phyloP scores from a whole-genome alignment of 1,140 invertebrate species.

The Leptinotarsa defecta region DNA sequence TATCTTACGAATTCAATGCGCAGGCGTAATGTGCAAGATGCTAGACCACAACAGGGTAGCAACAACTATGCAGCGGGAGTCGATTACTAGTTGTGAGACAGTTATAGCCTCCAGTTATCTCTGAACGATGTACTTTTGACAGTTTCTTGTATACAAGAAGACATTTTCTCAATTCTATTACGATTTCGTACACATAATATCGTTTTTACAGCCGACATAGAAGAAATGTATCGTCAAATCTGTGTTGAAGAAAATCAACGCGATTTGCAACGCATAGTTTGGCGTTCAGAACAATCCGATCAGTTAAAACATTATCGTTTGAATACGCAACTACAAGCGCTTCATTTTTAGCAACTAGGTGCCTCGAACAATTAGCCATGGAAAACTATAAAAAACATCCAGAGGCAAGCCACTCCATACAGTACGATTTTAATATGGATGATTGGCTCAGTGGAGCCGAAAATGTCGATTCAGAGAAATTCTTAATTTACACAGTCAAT shows the following conservation, averaged over 20 bases:
- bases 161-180: conserved; percentile 16
- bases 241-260: background rate
- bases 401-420: conserved; percentile 41
- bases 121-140: background rate
- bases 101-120: too few relatives aligned
- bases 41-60: too few relatives aligned
- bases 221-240: conserved; percentile 47
- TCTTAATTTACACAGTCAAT: background rate
- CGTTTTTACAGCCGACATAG: conserved; percentile 52
- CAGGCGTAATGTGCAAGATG: too few relatives aligned
- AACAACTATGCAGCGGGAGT: too few relatives aligned
- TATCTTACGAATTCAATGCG: too few relatives aligned
- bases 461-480: conserved; percentile 9
- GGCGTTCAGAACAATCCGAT: conserved; percentile 44
- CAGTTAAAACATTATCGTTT: conserved; percentile 48
- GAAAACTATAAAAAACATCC: conserved; percentile 46
- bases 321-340: conserved; percentile 53
- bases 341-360: conserved; percentile 52
- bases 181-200: conserved; percentile 48
- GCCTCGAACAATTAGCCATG: conserved; percentile 47
- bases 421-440: conserved; percentile 57
- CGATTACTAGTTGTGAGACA: too few relatives aligned
- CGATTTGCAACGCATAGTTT: conserved; percentile 55
- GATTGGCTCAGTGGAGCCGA: conserved; percentile 54
- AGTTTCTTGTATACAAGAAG: background rate